Base-by-base conservation (phyloP, 23 tunicate species). In the Corella eumyota region DNA sequence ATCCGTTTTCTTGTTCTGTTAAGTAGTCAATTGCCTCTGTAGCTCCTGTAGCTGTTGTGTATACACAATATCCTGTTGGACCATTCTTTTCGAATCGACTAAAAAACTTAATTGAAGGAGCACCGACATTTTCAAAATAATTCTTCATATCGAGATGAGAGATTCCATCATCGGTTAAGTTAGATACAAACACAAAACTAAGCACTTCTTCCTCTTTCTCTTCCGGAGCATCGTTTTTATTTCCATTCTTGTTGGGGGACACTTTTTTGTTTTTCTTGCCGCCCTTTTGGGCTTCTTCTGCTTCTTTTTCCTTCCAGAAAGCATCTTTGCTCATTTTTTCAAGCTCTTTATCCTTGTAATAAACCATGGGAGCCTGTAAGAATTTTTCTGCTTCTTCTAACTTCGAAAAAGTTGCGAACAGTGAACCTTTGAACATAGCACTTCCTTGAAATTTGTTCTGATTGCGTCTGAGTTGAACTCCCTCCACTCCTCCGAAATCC, bases 361-460 rank as follows among this genome's bases (percentile, higher is more conserved):
- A 75, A 1, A 77, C 85, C 93, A 75, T 76, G 15, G 93, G 85
- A 2, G 85, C 93, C 36, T 76, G 54, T 34, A 92, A 46, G 57
- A 92, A 92, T 57, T 76, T 82, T 0, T 62, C 73, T 5, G 92
- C 92, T 34, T 81, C 93, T 76, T 92, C 98, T 20, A 72, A 63
- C 32, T 65, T 75, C 24, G n/a, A n/a, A 50, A 76, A 92, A 37
- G 98, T 83, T 3, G 75, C 92, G 60, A 83, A 92, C 1, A 76
- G 54, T 20, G 93, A 70, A 1, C 98, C 98, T 66, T 91, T 86
- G 56, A 74, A 74, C n/a, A 60, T 33, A 3, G 74, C 40, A 19
- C 69, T 30, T 50, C 73, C 90, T 58, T 74, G 66, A 36, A 64
- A 64, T 4, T 82, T 68, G 47, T 73, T 88, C 34, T 78, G 57